A percentile compares a stretch with the other conserved stretches of the same genome.
phyloP scores from a whole-genome alignment of 92 coral and sea anemone genomes.

The Palythoa heliodiscus region DNA sequence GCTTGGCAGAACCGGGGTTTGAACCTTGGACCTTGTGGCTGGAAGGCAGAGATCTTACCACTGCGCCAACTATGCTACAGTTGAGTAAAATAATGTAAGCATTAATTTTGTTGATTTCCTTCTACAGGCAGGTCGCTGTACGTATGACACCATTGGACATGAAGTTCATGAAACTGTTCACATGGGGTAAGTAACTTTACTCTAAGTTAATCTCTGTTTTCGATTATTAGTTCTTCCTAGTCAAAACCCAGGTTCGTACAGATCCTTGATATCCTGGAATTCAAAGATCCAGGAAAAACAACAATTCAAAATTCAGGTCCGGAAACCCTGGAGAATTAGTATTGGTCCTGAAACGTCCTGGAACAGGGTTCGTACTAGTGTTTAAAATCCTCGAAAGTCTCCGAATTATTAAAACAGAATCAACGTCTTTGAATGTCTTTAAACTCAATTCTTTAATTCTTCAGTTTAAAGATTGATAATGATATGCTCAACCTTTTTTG shows the following conservation, averaged over 20 bases:
- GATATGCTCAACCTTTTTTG: too few species aligned
- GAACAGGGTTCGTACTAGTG: too few species aligned
- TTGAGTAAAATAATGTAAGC: background rate
- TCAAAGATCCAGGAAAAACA: background rate
- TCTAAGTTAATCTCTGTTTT: background rate
- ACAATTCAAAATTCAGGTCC: background rate
- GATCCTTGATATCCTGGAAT: background rate
- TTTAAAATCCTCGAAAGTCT: too few species aligned
- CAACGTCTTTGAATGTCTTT: too few species aligned
- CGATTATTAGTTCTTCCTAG: background rate
- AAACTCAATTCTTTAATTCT: too few species aligned
- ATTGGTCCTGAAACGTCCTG: too few species aligned
- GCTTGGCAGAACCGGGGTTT: too few species aligned
- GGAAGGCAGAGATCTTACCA: too few species aligned
- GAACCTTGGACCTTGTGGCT: too few species aligned
- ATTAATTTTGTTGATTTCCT: background rate
- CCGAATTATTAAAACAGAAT: too few species aligned
- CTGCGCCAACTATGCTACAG: background rate
- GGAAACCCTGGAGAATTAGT: too few species aligned
- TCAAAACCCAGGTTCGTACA: background rate
- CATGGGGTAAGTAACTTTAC: conserved; percentile 75
- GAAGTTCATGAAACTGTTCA: conserved; percentile 56
- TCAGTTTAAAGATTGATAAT: too few species aligned
- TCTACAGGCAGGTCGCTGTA: conserved; percentile 87
- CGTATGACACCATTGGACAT: conserved; percentile 78